Evolutionary conservation across 2,888 invertebrate genomes (phyloP).

Genomic region (Boloria selene): DNA sequence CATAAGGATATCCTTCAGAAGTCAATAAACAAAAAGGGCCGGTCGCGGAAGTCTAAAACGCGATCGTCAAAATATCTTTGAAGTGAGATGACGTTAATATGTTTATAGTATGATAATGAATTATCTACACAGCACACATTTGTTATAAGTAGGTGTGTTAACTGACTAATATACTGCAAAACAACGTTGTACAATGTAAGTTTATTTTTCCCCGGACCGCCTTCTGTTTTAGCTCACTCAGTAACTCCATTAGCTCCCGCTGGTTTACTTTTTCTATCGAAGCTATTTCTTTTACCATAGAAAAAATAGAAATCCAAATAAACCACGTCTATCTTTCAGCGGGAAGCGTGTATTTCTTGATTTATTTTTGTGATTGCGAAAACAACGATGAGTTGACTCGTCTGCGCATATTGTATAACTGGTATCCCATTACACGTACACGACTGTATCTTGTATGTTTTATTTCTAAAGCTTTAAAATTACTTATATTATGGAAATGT

Average conservation of each 20-base stretch:
- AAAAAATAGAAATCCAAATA: constrained; percentile 46
- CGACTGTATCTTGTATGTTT: too few relatives aligned
- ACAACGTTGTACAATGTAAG: constrained; percentile 37
- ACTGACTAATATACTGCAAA: constrained; percentile 40
- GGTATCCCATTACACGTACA: not conserved
- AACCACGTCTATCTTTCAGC: constrained; percentile 39
- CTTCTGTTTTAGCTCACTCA: constrained; percentile 79
- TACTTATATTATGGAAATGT: too few relatives aligned
- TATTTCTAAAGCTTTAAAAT: too few relatives aligned
- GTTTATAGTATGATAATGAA: constrained; percentile 34
- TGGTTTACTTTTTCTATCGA: constrained; percentile 61
- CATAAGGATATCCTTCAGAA: not conserved
- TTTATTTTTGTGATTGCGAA: constrained; percentile 28
- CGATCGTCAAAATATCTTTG: constrained; percentile 7
- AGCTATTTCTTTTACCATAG: constrained; percentile 52
- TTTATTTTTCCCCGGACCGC: constrained; percentile 63
- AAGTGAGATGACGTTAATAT: constrained; percentile 17
- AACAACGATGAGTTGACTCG: not conserved
- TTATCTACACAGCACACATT: constrained; percentile 28
- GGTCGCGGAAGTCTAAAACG: not conserved
- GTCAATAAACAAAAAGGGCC: constrained; percentile 4
- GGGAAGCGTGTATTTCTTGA: constrained; percentile 25
- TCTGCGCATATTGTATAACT: not conserved
- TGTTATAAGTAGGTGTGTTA: constrained; percentile 40
- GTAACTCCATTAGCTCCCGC: constrained; percentile 77